Evolutionary conservation across 2,113 vertebrate species (phyloP), one percentile per base, ranked within the genome.

Genomic region (Oxyura jamaicensis): DNA sequence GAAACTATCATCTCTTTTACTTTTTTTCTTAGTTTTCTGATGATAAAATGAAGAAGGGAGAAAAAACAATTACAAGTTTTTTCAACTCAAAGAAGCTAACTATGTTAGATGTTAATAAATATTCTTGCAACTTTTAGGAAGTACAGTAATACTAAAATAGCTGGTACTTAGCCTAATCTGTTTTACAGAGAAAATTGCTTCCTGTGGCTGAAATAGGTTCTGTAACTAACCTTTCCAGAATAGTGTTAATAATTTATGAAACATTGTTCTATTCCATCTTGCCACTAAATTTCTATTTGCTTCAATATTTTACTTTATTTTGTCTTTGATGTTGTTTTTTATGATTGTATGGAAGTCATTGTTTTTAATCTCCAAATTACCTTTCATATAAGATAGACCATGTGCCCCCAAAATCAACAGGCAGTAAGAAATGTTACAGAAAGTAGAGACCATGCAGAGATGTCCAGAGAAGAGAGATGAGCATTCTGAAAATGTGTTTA

Each of bases 11-110:
- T 3, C 10, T 4, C 4, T 71, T 68, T 66, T 16, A 39, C 0
- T 56, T 86, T 74, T 74, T 48, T 2, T 44, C 22, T 42, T 8
- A 6, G 3, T 8, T 55, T 67, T 83, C n/a, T 65, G 3, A 42
- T 48, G 3, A 44, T 31, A 55, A 87, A 55, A 8, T 55, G 6
- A 42, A 66, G 12, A 53, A 39, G 22, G 55, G 3, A 60, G 28
- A 59, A 68, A 65, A 82, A 39, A 7, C 0, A 46, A 26, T 44
- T 42, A 1, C 8, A 41, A 59, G 10, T 23, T 0, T 36, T 78
- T 91, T 84, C 13, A 84, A 8, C 42, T 58, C 65, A 72, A 85
- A 31, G 9, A 59, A 75, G 36, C 0, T 1, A 85, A 80, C 25
- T 33, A 11, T 29, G 44, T 12, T 41, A 5, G 8, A 6, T 33